These are phyloP conservation scores for Limnephilus auricula DNA, from an alignment of 2,888 invertebrate species.

Conservation along the genomic window DNA sequence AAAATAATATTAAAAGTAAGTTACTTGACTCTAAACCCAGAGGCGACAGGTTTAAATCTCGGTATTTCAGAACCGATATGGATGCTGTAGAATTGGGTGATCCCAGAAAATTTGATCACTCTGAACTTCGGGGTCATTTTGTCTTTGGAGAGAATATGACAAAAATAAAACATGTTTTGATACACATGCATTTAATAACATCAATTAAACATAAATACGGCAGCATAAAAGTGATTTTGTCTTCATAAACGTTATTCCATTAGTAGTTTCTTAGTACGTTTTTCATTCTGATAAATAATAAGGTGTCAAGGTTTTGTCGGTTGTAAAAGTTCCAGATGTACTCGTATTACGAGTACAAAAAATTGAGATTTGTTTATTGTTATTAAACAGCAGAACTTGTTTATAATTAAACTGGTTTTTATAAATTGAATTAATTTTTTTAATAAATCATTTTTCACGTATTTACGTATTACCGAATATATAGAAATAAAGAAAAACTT, in stretches of 20 bases:
- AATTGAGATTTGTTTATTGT: too few species aligned
- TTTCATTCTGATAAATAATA: not conserved
- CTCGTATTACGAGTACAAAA: too few species aligned
- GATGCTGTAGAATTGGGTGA: not conserved
- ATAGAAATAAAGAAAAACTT: too few species aligned
- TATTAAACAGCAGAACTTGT: too few species aligned
- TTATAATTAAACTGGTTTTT: too few species aligned
- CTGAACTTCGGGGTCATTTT: not conserved
- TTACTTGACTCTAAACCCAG: too few species aligned
- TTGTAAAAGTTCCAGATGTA: not conserved
- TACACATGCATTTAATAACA: not conserved
- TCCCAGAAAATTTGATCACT: not conserved
- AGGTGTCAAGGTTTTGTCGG: not conserved
- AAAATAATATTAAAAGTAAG: too few species aligned
- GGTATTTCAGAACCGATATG: not conserved
- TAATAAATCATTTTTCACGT: too few species aligned
- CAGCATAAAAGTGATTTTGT: not conserved
- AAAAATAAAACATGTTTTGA: not conserved
- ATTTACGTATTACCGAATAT: too few species aligned
- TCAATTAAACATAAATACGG: not conserved
- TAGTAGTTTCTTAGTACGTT: not conserved
- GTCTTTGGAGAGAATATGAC: too few species aligned
- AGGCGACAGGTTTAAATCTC: too few species aligned
- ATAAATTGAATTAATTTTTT: too few species aligned
- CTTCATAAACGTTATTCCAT: not conserved